Conservation (phyloP, 2,797 vertebrate species). For the Hemibagrus guttatus region DNA sequence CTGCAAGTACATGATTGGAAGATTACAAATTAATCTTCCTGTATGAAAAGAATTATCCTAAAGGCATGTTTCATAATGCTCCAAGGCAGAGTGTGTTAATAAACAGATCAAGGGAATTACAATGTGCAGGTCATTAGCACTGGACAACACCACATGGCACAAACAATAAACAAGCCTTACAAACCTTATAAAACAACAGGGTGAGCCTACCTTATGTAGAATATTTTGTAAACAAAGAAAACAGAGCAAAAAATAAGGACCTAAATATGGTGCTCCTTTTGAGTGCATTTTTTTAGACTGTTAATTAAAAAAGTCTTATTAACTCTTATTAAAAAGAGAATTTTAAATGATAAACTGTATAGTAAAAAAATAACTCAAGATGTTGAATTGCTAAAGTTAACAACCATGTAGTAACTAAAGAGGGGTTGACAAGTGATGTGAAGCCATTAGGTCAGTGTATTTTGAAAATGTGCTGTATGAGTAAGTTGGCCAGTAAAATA, state of each 20-base stretch:
- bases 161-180: conserved; percentile 14
- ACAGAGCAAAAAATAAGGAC: conserved; percentile 1
- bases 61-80: not conserved
- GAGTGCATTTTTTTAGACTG: not conserved
- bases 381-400: not conserved
- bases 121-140: not conserved
- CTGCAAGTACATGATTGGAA: not conserved
- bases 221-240: not conserved
- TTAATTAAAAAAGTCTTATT: not conserved
- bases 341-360: not conserved
- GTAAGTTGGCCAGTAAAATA: not conserved
- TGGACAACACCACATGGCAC: not conserved
- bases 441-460: conserved; percentile 1
- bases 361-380: not conserved
- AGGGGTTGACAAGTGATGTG: no score
- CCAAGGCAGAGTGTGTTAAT: not conserved
- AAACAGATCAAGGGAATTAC: not conserved
- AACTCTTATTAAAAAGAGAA: not conserved
- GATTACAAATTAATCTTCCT: not conserved
- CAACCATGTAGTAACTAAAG: not conserved
- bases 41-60: not conserved
- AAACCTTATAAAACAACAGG: not conserved
- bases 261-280: no score
- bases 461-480: not conserved
- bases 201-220: not conserved